phyloP scores from a whole-genome alignment of 1,140 invertebrate species.

The Colletes gigas region DNA sequence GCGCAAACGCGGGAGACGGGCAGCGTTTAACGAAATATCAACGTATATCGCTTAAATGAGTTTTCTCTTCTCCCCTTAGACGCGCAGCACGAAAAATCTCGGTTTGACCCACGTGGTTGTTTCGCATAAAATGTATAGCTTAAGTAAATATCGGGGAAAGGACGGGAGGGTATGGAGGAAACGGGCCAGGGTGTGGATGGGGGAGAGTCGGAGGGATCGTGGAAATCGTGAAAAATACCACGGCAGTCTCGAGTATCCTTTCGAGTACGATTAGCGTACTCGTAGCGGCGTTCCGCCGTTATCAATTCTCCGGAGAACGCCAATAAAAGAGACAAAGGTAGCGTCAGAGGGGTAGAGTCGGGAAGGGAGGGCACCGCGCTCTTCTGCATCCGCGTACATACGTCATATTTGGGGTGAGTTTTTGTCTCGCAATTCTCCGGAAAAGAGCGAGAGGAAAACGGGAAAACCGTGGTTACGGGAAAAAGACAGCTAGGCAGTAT shows the following conservation, averaged over 20 bases:
- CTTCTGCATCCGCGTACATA: constrained; percentile 61
- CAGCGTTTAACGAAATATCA: constrained; percentile 41
- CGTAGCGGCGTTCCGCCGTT: constrained; percentile 63
- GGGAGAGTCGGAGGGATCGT: constrained; percentile 39
- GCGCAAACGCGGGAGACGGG: background rate
- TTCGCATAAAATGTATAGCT: constrained; percentile 47
- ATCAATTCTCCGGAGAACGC: constrained; percentile 69
- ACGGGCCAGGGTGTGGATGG: constrained; percentile 5
- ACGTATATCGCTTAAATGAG: constrained; percentile 41
- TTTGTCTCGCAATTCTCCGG: constrained; percentile 50
- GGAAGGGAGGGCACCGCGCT: constrained; percentile 37
- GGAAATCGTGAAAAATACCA: constrained; percentile 67
- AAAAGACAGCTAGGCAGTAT: constrained; percentile 20
- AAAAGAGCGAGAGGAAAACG: constrained; percentile 16
- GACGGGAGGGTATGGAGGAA: constrained; percentile 43
- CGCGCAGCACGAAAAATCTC: constrained; percentile 32
- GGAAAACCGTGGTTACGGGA: background rate
- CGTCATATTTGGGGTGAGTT: constrained; percentile 65
- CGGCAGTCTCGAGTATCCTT: constrained; percentile 69
- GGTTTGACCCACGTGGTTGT: constrained; percentile 47
- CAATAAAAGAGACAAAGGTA: constrained; percentile 65
- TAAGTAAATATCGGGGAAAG: constrained; percentile 59
- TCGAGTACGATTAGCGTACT: constrained; percentile 70
- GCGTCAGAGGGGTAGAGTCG: constrained; percentile 34
- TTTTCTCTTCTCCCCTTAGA: constrained; percentile 2